Evolutionary conservation across 2,797 vertebrate genomes (phyloP).

Genomic region (Anabas testudineus): DNA sequence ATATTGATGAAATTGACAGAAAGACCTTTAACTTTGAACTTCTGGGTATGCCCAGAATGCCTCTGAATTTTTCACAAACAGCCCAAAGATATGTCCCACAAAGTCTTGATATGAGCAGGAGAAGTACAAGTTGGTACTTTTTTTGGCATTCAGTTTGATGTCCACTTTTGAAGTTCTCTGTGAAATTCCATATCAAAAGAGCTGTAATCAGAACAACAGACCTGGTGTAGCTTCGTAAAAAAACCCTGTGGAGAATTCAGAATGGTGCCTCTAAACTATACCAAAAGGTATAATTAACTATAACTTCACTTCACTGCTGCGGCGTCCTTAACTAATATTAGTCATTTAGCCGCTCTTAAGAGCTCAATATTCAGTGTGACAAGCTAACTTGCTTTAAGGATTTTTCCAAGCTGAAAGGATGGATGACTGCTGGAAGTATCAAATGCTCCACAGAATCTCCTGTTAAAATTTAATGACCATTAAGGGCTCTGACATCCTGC

Average conservation of each 20-base stretch:
- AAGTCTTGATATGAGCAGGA: background rate
- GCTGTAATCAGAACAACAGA: conserved; percentile 11
- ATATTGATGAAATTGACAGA: background rate
- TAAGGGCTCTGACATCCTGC: background rate
- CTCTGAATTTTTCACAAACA: background rate
- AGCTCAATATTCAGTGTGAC: conserved; percentile 17
- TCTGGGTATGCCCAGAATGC: background rate
- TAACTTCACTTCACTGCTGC: too few species aligned
- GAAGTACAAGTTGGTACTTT: background rate
- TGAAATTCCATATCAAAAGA: conserved; percentile 11
- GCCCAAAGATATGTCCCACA: background rate
- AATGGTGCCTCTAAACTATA: background rate
- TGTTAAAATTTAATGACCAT: conserved; percentile 5
- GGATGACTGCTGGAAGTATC: background rate
- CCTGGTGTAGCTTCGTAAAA: background rate
- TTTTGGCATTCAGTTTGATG: conserved; percentile 1
- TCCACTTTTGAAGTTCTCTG: background rate
- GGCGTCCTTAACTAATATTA: too few species aligned
- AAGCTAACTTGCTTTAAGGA: conserved; percentile 19
- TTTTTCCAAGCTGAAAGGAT: background rate
- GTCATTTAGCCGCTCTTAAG: conserved; percentile 16
- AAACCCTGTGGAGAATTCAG: background rate
- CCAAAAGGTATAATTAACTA: conserved; percentile 16
- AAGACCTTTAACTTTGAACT: background rate
- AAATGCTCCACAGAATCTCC: background rate